Evolutionary conservation across 1,140 invertebrate genomes (phyloP).

Genomic region (Notospermus geniculatus): DNA sequence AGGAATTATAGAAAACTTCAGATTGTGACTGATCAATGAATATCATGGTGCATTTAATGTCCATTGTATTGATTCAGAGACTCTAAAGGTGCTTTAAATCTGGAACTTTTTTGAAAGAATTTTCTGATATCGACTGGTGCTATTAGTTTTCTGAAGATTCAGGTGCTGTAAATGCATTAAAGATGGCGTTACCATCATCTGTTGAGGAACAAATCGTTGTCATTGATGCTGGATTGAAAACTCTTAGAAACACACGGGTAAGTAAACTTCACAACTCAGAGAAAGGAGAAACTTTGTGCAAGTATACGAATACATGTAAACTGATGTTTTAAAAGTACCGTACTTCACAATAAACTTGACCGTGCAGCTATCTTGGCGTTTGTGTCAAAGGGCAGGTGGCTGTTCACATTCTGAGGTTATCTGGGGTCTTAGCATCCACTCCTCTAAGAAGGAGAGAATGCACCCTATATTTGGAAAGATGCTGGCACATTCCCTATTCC

Average conservation of each 20-base stretch:
- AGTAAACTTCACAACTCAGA: neutral
- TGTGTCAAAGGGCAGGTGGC: neutral
- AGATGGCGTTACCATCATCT: neutral
- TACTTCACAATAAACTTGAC: neutral
- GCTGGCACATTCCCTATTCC: no score
- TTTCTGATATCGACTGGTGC: no score
- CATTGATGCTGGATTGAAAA: constrained; percentile 5
- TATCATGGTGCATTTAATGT: no score
- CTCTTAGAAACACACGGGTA: neutral
- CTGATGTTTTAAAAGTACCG: neutral
- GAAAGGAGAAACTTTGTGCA: no score
- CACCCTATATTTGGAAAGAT: neutral
- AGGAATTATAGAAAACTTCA: no score
- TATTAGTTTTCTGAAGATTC: no score
- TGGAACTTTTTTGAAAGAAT: no score
- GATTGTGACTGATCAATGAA: no score
- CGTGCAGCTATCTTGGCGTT: neutral
- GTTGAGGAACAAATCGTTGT: constrained; percentile 2
- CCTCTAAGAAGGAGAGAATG: neutral
- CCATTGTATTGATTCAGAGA: no score
- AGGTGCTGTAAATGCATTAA: neutral
- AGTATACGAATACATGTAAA: neutral
- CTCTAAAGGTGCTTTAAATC: no score
- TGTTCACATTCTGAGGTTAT: neutral
- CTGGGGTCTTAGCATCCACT: neutral